Evolutionary conservation across 2,888 invertebrate genomes (phyloP).

Genomic region (Phorcus lineatus): DNA sequence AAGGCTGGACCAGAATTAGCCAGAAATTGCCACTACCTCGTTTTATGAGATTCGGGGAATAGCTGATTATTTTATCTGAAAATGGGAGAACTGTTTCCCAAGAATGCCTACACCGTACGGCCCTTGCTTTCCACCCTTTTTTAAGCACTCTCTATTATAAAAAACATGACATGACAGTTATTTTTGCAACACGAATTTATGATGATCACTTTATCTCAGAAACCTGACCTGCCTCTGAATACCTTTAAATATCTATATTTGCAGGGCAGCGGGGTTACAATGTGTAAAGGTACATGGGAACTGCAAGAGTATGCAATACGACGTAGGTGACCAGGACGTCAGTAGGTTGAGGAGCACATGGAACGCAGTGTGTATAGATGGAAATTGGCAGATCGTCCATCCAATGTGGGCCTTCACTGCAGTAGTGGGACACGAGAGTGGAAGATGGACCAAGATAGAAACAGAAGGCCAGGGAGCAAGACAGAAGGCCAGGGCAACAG

Average conservation of each 20-base stretch:
- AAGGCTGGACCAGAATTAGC: no score
- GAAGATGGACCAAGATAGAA: constrained; percentile 43
- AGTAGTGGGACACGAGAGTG: constrained; percentile 30
- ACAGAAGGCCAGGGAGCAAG: constrained; percentile 20
- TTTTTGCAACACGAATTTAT: no score
- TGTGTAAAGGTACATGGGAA: constrained; percentile 63
- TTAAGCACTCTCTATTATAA: no score
- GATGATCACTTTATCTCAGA: no score
- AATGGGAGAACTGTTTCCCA: no score
- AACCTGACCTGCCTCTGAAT: no score
- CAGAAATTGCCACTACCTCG: no score
- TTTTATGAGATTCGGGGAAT: no score
- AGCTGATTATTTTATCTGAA: no score
- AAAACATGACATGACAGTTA: no score
- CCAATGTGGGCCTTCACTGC: constrained; percentile 61
- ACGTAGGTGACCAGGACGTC: constrained; percentile 58
- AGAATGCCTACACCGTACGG: no score
- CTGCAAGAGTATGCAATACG: constrained; percentile 62
- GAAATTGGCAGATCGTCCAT: constrained; percentile 65
- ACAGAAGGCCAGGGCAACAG: constrained; percentile 1
- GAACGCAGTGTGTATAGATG: constrained; percentile 63
- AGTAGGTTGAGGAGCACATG: constrained; percentile 55
- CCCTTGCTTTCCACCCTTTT: no score
- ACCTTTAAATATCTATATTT: neutral
- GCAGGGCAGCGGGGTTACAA: constrained; percentile 59